These are phyloP conservation scores for Platysteira castanea DNA, from an alignment of 2,113 vertebrate species.

Conservation along the genomic window DNA sequence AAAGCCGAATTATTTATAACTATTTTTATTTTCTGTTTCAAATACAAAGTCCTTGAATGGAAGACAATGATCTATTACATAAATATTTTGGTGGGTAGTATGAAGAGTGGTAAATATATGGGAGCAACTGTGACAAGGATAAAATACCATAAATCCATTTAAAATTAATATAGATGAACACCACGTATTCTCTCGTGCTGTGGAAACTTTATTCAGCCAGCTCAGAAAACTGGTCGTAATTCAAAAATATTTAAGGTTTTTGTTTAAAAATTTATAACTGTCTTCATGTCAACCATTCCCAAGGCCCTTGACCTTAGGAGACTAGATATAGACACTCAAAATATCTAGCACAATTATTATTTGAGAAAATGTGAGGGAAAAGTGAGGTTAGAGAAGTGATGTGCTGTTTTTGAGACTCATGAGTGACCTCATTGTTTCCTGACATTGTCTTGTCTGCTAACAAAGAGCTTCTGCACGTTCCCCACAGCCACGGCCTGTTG, in stretches of 20 bases:
- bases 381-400: not conserved
- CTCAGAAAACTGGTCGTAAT: not conserved
- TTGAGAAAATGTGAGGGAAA: not conserved
- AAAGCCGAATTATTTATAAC: not conserved
- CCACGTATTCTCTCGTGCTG: not conserved
- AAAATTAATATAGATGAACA: constrained; percentile 1
- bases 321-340: not conserved
- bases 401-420: not conserved
- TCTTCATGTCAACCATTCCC: not conserved
- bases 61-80: constrained; percentile 16
- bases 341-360: not conserved
- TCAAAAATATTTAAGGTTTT: not conserved
- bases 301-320: not conserved
- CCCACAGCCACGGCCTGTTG: not conserved
- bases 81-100: not conserved
- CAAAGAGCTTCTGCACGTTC: not conserved
- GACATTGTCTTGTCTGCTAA: not conserved
- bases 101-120: not conserved
- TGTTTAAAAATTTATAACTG: not conserved
- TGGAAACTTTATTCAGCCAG: not conserved
- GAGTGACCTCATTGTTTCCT: not conserved
- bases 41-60: constrained; percentile 18
- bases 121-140: not conserved
- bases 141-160: constrained; percentile 25
- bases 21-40: constrained; percentile 10